Conservation (phyloP, 2,888 invertebrate species). For the Agonopterix subpropinquella region DNA sequence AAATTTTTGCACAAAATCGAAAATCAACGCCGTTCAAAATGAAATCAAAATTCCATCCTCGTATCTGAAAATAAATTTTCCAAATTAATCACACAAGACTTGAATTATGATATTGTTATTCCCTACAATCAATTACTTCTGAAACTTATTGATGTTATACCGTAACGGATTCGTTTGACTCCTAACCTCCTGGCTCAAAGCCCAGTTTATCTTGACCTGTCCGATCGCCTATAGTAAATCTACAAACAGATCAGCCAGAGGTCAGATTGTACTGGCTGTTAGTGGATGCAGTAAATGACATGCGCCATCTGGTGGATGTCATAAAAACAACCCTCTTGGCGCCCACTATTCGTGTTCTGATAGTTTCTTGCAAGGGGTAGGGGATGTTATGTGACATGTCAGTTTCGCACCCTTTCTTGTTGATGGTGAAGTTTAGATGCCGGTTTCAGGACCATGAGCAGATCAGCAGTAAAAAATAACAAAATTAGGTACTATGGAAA, state of each 20-base stretch:
- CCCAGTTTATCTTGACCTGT: constrained; percentile 30
- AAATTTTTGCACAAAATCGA: no score
- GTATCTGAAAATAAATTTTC: no score
- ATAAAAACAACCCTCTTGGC: constrained; percentile 67
- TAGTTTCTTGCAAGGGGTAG: constrained; percentile 62
- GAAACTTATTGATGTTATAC: constrained; percentile 56
- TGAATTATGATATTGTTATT: constrained; percentile 65
- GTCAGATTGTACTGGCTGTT: constrained; percentile 24
- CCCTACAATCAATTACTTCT: constrained; percentile 55
- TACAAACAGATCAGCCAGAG: constrained; percentile 16
- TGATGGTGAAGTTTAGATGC: neutral
- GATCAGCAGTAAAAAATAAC: no score
- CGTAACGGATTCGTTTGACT: constrained; percentile 64
- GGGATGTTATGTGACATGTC: constrained; percentile 5
- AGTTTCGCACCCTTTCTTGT: neutral
- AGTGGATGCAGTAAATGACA: constrained; percentile 65
- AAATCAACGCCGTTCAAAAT: no score
- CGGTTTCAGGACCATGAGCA: neutral
- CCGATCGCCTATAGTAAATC: neutral
- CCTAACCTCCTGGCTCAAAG: constrained; percentile 46
- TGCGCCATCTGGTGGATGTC: constrained; percentile 63
- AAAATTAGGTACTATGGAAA: no score
- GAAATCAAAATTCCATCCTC: no score
- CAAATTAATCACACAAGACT: constrained; percentile 14
- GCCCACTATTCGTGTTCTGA: constrained; percentile 52